These are phyloP conservation scores for Buteo buteo DNA, from an alignment of 2,113 vertebrate species.

Conservation along the genomic window DNA sequence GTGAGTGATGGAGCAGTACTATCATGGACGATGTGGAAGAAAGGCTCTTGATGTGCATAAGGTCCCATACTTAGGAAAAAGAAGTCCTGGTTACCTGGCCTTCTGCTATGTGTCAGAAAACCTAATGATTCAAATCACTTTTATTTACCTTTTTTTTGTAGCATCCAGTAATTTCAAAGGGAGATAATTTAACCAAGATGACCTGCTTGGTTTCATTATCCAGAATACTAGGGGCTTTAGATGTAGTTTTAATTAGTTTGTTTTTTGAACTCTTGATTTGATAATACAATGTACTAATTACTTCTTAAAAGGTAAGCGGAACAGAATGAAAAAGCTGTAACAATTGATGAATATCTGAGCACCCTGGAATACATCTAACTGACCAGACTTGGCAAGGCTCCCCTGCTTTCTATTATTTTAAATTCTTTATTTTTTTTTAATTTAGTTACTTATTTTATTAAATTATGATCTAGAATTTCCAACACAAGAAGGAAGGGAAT, in stretches of 20 bases:
- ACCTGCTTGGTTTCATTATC: conserved; percentile 11
- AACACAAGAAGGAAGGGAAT: background rate
- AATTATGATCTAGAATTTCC: conserved; percentile 40
- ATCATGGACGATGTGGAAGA: background rate
- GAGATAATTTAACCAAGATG: background rate
- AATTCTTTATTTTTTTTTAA: background rate
- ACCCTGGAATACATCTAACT: background rate
- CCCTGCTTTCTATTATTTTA: background rate
- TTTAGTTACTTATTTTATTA: background rate
- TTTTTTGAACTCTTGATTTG: conserved; percentile 6
- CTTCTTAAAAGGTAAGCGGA: background rate
- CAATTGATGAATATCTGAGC: background rate
- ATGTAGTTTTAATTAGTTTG: conserved; percentile 2
- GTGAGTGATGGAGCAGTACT: background rate
- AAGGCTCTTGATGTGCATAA: background rate
- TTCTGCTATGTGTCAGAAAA: background rate
- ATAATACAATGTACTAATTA: conserved; percentile 1
- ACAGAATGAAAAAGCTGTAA: conserved; percentile 5
- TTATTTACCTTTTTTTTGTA: background rate
- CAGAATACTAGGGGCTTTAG: background rate
- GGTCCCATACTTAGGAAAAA: background rate
- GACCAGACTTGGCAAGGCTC: background rate
- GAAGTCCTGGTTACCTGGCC: background rate
- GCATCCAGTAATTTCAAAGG: background rate
- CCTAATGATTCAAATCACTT: background rate